These are phyloP conservation scores for Pelmatolapia mariae DNA, from an alignment of 2,113 vertebrate species.

Conservation along the genomic window DNA sequence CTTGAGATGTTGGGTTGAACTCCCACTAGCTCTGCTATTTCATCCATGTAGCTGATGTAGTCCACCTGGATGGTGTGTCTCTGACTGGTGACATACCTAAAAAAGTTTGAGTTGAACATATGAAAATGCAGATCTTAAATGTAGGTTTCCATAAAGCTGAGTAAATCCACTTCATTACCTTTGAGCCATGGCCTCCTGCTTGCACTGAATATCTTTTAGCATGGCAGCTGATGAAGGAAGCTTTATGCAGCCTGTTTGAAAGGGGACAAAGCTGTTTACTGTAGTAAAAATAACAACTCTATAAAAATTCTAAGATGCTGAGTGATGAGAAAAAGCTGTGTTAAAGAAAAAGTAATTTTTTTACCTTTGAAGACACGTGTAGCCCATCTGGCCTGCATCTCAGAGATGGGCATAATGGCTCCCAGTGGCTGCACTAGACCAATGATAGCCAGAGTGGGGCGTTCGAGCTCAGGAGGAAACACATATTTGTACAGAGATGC, in stretches of 20 bases:
- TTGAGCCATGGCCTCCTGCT: constrained; percentile 69
- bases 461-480: constrained; percentile 73
- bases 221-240: constrained; percentile 72
- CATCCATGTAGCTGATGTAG: constrained; percentile 76
- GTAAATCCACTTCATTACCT: constrained; percentile 49
- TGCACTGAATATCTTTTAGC: constrained; percentile 73
- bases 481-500: constrained; percentile 3
- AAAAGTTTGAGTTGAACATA: not conserved
- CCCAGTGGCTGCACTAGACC: constrained; percentile 87
- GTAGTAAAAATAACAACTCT: not conserved
- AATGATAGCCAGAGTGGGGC: constrained; percentile 81
- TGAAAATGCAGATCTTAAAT: not conserved
- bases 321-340: not conserved
- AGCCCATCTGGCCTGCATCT: constrained; percentile 87
- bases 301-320: not conserved
- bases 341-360: not conserved
- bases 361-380: constrained; percentile 85
- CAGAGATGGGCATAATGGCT: constrained; percentile 88
- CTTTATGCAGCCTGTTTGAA: constrained; percentile 60
- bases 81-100: constrained; percentile 79
- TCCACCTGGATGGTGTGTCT: constrained; percentile 82
- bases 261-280: not conserved
- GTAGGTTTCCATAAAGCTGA: accelerated
- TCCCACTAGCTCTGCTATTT: constrained; percentile 74
- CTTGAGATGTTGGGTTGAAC: constrained; percentile 64